These are phyloP conservation scores for Terebella lapidaria DNA, from an alignment of 2,888 invertebrate species.

Conservation along the genomic window DNA sequence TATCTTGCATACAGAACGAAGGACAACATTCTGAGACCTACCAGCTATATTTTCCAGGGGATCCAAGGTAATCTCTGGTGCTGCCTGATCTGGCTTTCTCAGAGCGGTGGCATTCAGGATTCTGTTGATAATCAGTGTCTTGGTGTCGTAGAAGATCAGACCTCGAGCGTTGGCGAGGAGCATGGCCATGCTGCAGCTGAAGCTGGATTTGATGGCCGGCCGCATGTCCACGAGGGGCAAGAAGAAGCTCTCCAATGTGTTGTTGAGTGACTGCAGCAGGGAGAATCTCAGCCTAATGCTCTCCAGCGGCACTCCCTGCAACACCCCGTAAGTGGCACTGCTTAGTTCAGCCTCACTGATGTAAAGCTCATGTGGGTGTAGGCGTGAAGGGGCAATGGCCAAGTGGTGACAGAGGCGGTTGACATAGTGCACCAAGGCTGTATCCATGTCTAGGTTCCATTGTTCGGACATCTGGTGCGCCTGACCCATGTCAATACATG, in stretches of 20 bases:
- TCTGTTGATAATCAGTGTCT: slow-evolving; percentile 42
- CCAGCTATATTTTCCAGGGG: slow-evolving; percentile 49
- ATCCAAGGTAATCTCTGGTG: slow-evolving; percentile 50
- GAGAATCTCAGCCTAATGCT: slow-evolving; percentile 45
- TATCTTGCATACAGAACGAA: no score
- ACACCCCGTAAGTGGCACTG: slow-evolving; percentile 33
- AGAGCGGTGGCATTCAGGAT: slow-evolving; percentile 47
- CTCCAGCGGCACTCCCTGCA: slow-evolving; percentile 47
- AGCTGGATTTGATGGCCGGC: slow-evolving; percentile 33
- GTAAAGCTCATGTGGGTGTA: slow-evolving; percentile 49
- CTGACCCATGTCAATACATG: slow-evolving; percentile 42
- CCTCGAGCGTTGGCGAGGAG: slow-evolving; percentile 35
- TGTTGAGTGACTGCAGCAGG: slow-evolving; percentile 46
- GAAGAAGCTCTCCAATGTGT: slow-evolving; percentile 44
- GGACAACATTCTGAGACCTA: no score
- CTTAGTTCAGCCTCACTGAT: slow-evolving; percentile 36
- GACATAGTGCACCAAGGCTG: slow-evolving; percentile 38
- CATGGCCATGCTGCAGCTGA: slow-evolving; percentile 40
- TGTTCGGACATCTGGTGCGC: slow-evolving; percentile 43
- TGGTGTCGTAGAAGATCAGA: slow-evolving; percentile 47
- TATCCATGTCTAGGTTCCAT: slow-evolving; percentile 48
- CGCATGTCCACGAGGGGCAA: slow-evolving; percentile 47
- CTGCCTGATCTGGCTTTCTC: slow-evolving; percentile 49
- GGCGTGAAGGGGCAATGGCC: slow-evolving; percentile 39
- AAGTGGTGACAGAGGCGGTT: slow-evolving; percentile 42